A percentile compares a stretch with the other conserved stretches of the same genome.
phyloP scores from a whole-genome alignment of 2,113 vertebrate genomes.

The Proteles cristata region DNA sequence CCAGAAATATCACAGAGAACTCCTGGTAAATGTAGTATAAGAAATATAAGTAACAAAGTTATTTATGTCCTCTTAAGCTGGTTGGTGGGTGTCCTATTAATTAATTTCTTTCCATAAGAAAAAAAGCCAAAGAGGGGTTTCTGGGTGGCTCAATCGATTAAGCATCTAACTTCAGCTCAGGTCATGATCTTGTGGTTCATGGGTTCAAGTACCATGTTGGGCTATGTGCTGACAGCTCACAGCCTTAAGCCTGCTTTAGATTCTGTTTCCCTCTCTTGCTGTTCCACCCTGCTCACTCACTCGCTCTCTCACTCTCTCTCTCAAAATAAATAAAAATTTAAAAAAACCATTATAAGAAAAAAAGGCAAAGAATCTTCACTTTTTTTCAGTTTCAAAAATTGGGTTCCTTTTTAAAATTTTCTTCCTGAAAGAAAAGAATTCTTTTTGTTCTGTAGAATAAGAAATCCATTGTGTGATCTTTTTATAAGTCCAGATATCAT shows the following conservation, averaged over 20 bases:
- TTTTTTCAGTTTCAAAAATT: conserved; percentile 14
- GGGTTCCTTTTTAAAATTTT: background rate
- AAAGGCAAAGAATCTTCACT: background rate
- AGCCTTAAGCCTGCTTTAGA: too few relatives aligned
- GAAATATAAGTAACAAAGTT: background rate
- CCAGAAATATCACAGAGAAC: conserved; percentile 26
- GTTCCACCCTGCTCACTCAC: too few relatives aligned
- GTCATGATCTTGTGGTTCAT: too few relatives aligned
- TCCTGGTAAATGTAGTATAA: background rate
- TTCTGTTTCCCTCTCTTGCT: too few relatives aligned
- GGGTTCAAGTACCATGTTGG: too few relatives aligned
- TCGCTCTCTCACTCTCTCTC: too few relatives aligned
- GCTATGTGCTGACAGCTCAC: too few relatives aligned
- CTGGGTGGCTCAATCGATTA: too few relatives aligned
- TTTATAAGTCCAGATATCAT: background rate
- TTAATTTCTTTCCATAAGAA: background rate
- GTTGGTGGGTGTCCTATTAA: background rate
- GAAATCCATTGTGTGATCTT: background rate
- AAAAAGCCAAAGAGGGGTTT: background rate
- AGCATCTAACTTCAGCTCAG: too few relatives aligned
- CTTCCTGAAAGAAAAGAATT: background rate
- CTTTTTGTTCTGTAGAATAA: conserved; percentile 15
- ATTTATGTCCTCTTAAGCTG: background rate
- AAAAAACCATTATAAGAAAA: background rate
- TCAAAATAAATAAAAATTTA: too few relatives aligned